phyloP scores from a whole-genome alignment of 2,797 vertebrate species.

The Enteromius unitaeniatus region DNA sequence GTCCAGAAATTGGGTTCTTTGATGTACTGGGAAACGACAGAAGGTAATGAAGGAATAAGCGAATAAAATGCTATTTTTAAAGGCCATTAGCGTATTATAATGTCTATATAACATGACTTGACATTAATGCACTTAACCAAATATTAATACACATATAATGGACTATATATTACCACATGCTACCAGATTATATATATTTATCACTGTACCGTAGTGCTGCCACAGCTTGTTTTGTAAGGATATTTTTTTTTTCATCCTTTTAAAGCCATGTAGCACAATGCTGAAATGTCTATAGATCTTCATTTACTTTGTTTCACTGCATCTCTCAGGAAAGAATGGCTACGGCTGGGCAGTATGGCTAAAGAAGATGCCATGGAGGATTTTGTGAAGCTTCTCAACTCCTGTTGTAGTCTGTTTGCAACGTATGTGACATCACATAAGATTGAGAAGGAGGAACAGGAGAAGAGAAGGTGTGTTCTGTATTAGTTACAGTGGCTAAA shows the following conservation, averaged over 20 bases:
- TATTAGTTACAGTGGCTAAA: background rate
- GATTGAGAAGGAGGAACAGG: conserved; percentile 96
- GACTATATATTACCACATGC: background rate
- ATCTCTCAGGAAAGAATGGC: conserved; percentile 91
- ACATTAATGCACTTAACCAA: background rate
- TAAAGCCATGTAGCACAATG: background rate
- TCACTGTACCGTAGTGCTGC: background rate
- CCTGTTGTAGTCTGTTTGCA: conserved; percentile 93
- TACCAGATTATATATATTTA: background rate
- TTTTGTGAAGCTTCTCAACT: conserved; percentile 92
- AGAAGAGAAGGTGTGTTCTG: conserved; percentile 87
- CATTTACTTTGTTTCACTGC: background rate
- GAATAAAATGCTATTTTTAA: background rate
- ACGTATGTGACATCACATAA: conserved; percentile 94
- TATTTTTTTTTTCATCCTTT: background rate
- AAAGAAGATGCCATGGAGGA: conserved; percentile 96
- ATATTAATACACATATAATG: background rate
- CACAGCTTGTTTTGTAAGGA: background rate
- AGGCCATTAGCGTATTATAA: background rate
- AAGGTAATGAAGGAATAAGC: conserved; percentile 79
- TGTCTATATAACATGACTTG: background rate
- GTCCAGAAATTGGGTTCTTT: conserved; percentile 97
- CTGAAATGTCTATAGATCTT: background rate
- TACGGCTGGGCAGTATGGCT: conserved; percentile 88
- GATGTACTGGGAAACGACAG: conserved; percentile 96